These are phyloP conservation scores for Athripsodes cinereus DNA, from an alignment of 2,888 invertebrate genomes.

Conservation along the genomic window DNA sequence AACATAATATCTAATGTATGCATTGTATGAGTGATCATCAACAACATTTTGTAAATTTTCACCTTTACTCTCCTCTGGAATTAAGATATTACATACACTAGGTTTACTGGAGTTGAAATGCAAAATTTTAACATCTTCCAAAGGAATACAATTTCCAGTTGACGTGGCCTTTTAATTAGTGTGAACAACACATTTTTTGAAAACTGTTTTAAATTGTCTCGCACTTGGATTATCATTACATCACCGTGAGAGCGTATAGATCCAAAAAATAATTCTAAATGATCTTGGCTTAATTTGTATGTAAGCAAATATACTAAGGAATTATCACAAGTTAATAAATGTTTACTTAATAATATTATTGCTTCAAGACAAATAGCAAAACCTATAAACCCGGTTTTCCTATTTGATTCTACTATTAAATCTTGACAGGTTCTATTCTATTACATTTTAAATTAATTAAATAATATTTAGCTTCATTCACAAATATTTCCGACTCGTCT, in stretches of 20 bases:
- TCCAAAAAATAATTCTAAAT: not conserved
- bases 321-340: not conserved
- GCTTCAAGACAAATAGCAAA: not conserved
- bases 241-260: not conserved
- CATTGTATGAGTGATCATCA: not conserved
- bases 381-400: not conserved
- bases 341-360: not conserved
- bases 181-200: constrained; percentile 1
- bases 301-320: not conserved
- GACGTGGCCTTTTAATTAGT: not conserved
- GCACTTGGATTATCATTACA: constrained; percentile 3
- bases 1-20: too few species aligned
- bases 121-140: not conserved
- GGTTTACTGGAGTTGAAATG: constrained; percentile 2
- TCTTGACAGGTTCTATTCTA: not conserved
- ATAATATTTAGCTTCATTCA: not conserved
- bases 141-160: constrained; percentile 3
- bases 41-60: not conserved
- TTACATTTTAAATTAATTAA: not conserved
- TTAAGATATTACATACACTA: not conserved
- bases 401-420: not conserved
- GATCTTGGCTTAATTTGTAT: constrained; percentile 2
- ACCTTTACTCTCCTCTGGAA: not conserved
- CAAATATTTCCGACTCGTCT: not conserved
- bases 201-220: constrained; percentile 1